A percentile compares a stretch with the other conserved stretches of the same genome.
Conservation (phyloP, 2,113 vertebrate genomes). For the Orientallactaga bullata region DNA sequence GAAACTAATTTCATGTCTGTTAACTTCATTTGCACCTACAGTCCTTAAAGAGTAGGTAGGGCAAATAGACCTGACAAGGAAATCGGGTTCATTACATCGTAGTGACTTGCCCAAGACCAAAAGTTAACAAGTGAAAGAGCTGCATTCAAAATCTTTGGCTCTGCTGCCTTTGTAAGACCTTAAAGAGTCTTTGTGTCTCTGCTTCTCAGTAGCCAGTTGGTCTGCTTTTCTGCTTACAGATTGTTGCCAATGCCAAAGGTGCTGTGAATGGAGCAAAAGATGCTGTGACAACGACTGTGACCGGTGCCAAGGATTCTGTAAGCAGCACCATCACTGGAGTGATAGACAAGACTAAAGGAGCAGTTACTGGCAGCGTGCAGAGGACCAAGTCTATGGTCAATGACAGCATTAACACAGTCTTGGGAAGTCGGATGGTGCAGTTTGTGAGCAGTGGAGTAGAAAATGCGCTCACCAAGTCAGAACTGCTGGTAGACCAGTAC, state of each 20-base stretch:
- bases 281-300: constrained; percentile 85
- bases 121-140: background rate
- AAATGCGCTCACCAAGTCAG: constrained; percentile 89
- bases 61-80: background rate
- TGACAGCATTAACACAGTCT: constrained; percentile 90
- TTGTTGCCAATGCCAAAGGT: constrained; percentile 88
- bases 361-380: constrained; percentile 90
- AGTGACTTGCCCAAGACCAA: background rate
- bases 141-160: background rate
- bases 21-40: background rate
- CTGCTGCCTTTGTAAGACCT: background rate
- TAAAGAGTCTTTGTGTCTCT: background rate
- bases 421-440: constrained; percentile 86
- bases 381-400: constrained; percentile 90
- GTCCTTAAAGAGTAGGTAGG: background rate
- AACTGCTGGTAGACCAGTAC: constrained; percentile 90
- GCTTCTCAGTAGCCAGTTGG: background rate
- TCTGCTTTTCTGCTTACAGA: constrained; percentile 77
- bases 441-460: constrained; percentile 87
- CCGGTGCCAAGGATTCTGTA: constrained; percentile 90
- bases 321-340: constrained; percentile 89
- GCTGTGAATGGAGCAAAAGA: constrained; percentile 89
- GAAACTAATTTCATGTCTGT: background rate
- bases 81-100: background rate
- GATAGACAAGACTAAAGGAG: constrained; percentile 88